A percentile compares a stretch with the other conserved stretches of the same genome.
These are phyloP conservation scores for Drosophila quasianomalipes DNA, from an alignment of 2,888 invertebrate genomes.

Conservation along the genomic window DNA sequence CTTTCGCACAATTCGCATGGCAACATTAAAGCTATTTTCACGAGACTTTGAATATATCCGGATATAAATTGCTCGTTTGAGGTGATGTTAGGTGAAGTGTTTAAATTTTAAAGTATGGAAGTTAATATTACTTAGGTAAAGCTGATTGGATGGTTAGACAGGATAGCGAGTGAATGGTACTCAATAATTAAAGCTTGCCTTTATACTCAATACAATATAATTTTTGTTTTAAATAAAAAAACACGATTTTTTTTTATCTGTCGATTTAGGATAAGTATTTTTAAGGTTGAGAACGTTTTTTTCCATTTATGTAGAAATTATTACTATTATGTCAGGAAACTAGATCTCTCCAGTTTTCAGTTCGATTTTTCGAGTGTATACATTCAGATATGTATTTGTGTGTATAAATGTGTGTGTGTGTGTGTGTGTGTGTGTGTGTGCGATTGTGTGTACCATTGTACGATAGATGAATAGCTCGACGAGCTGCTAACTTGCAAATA, in stretches of 20 bases:
- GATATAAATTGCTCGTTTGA: too few species aligned
- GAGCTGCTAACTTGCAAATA: constrained; percentile 82
- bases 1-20: too few species aligned
- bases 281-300: not conserved
- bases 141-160: too few species aligned
- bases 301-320: not conserved
- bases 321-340: not conserved
- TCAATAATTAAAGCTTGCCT: not conserved
- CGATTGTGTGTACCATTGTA: constrained; percentile 50
- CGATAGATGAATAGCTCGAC: constrained; percentile 80
- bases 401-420: constrained; percentile 6
- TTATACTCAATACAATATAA: too few species aligned
- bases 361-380: not conserved
- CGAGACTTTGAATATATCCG: too few species aligned
- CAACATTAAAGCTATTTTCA: too few species aligned
- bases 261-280: not conserved
- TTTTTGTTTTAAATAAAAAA: not conserved
- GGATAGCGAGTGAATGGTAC: too few species aligned
- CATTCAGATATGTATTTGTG: not conserved
- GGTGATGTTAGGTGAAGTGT: too few species aligned
- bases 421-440: constrained; percentile 5
- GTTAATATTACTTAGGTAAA: not conserved
- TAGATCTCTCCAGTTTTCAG: not conserved
- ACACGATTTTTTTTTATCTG: not conserved
- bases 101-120: too few species aligned